phyloP scores from a whole-genome alignment of 92 coral and sea anemone genomes.

The Meandrina meandrites region DNA sequence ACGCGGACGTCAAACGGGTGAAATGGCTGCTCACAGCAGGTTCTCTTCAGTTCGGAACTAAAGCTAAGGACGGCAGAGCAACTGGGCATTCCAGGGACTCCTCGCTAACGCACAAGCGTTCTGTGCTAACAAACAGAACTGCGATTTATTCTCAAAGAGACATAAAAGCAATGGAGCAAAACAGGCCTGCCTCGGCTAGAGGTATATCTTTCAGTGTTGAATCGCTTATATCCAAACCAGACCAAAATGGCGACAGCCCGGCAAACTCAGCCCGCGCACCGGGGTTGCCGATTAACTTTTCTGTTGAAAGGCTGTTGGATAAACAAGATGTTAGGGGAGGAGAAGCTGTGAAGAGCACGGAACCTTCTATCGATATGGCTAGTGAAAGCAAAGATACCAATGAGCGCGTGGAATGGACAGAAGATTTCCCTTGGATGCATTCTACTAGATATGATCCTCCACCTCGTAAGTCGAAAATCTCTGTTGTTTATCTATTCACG shows the following conservation, averaged over 20 bases:
- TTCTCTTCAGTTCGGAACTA: constrained; percentile 59
- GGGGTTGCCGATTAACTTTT: constrained; percentile 84
- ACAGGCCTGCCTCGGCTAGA: constrained; percentile 54
- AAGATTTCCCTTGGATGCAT: constrained; percentile 90
- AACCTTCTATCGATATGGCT: constrained; percentile 37
- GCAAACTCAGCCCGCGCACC: constrained; percentile 60
- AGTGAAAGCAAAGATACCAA: constrained; percentile 54
- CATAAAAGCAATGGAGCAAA: constrained; percentile 25
- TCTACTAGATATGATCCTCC: constrained; percentile 95
- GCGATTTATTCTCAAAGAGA: constrained; percentile 5
- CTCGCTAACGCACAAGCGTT: constrained; percentile 8
- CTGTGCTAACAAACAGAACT: neutral
- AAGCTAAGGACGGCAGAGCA: constrained; percentile 55
- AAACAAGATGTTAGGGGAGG: constrained; percentile 72
- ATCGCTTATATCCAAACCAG: constrained; percentile 90
- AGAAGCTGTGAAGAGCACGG: constrained; percentile 48
- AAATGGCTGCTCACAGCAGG: constrained; percentile 98
- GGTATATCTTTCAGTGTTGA: constrained; percentile 92
- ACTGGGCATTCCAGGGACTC: constrained; percentile 31
- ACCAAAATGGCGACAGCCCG: constrained; percentile 60
- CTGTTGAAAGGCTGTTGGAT: constrained; percentile 94
- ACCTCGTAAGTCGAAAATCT: constrained; percentile 78
- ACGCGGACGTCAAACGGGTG: constrained; percentile 94
- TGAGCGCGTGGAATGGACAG: constrained; percentile 54
- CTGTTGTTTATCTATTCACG: neutral